Evolutionary conservation across 2,888 invertebrate species (phyloP), one percentile per base, ranked within the genome.

Genomic region (Drosophila colorata): DNA sequence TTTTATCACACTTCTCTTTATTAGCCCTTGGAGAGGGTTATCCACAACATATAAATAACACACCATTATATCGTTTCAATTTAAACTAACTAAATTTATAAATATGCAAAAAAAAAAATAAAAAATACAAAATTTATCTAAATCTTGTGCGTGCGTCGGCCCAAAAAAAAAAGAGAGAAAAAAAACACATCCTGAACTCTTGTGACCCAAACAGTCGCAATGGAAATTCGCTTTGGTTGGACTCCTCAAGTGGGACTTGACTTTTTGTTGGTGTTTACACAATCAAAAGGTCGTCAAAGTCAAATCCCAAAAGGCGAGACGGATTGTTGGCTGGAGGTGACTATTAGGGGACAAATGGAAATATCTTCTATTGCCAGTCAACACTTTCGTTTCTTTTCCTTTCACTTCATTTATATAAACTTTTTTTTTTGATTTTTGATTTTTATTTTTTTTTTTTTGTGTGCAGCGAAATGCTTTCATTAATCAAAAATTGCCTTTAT

Each of bases 301-400:
- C 23, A 47, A 47, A 20, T 18, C 23, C 35, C 51, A 44, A 35
- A 35, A 48, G 59, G 58, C 52, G 47, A 56, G 74, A 44, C 67
- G 59, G 41, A 60, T 73, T 52, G 55, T 33, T 23, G 37, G 44
- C 38, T 47, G 53, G 43, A 49, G 59, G 40, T 69, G 40, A 60
- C 70, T 61, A 70, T 76, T 66, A 74, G 55, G 61, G 56, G 70
- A 83, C 75, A 78, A 86, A 76, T 86, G 80, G 60, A 78, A 81
- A 63, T 76, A 69, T 80, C 74, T 80, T 52, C 66, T 65, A 67
- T 68, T 69, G 69, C 33, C 70, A 87, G 79, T 83, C 83, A 87
- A 87, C 83, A 83, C 83, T 87, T 83, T 83, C 84, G 64, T 69
- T 80, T 80, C 65, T 44, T 65, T 84, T 81, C 77, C 57, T 80